Conservation (phyloP, 1,140 invertebrate genomes). For the Calosoma granatense region DNA sequence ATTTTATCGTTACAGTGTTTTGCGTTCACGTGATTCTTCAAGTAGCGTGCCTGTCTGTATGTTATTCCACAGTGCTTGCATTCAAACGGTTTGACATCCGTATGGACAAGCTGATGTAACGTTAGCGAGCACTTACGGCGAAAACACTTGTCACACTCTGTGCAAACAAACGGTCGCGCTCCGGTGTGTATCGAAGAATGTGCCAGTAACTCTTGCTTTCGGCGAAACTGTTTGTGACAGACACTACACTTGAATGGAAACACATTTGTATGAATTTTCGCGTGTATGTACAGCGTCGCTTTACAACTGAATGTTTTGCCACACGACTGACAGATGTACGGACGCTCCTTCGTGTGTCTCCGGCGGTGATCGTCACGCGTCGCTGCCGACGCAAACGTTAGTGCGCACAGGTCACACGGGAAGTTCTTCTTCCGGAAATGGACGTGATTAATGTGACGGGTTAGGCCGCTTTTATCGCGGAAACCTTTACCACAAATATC, state of each 20-base stretch:
- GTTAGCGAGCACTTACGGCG: slow-evolving; percentile 12
- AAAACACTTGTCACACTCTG: background rate
- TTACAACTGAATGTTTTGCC: slow-evolving; percentile 10
- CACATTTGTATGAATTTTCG: slow-evolving; percentile 11
- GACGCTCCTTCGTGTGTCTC: background rate
- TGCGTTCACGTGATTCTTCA: slow-evolving; percentile 21
- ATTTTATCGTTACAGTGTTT: slow-evolving; percentile 11
- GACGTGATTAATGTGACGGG: slow-evolving; percentile 28
- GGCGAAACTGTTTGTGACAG: slow-evolving; percentile 21
- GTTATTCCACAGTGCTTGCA: slow-evolving; percentile 23
- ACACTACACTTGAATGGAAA: slow-evolving; percentile 14
- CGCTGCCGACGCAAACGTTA: slow-evolving; percentile 10
- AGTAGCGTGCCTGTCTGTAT: slow-evolving; percentile 19
- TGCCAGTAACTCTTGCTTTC: slow-evolving; percentile 17
- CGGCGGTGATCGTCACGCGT: slow-evolving; percentile 1
- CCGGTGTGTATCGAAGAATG: slow-evolving; percentile 17
- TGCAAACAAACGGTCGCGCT: slow-evolving; percentile 10
- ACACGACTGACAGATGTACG: background rate
- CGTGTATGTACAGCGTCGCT: slow-evolving; percentile 14
- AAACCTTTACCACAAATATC: slow-evolving; percentile 33
- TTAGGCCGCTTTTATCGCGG: slow-evolving; percentile 31
- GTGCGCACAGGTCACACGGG: slow-evolving; percentile 22
- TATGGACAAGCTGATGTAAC: slow-evolving; percentile 19
- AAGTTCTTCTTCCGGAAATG: slow-evolving; percentile 20
- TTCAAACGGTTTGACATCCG: slow-evolving; percentile 18